Base-by-base conservation (phyloP, 1,140 invertebrate species). In the Dendroctonus valens region DNA sequence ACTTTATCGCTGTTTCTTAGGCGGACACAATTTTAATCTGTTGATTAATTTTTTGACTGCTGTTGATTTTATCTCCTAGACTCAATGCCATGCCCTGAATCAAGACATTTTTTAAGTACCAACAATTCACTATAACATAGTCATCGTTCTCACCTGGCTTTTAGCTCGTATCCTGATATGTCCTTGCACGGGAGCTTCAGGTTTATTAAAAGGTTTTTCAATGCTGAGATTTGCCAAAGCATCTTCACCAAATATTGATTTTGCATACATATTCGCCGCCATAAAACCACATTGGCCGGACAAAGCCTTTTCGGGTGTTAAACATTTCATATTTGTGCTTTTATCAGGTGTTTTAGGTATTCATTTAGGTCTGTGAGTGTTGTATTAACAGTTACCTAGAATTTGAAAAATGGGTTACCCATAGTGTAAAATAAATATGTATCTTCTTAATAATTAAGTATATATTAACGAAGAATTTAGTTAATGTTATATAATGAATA, bases 221-320 rank as follows among this genome's bases (percentile, higher is more conserved):
- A 99, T 95, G 75, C 94, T 97, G 69, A 99, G 85, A 86, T 99
- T 99, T 52, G 97, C 97, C 64, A 99, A 81, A 3, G 97, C 97
- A 81, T 99, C 96, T 82, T 99, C 97, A 4, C 98, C 98, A 81
- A 99, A 99, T 76, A 99, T 99, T 3, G 96, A 98, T 75, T 95
- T 90, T 42, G 97, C 97, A 82, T 99, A 99, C 84, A 99, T 90
- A 77, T 99, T 99, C 41, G 97, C 98, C 42, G 97, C 97, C 92
- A 99, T 95, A 80, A 99, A 99, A 11, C 96, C 96, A 80, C 97
- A 99, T 74, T 98, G 93, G 0, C 97, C 97, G 7, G 90, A 91
- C 41, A 98, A 79, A 14, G 96, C 95, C 83, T 95, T 94, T 78
- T 94, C 94, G 0, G 96, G 96, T 6, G 97, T 99, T 11, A 99